Evolutionary conservation across 2,888 invertebrate species (phyloP), one percentile per base, ranked within the genome.

Genomic region (Hololepta plana): DNA sequence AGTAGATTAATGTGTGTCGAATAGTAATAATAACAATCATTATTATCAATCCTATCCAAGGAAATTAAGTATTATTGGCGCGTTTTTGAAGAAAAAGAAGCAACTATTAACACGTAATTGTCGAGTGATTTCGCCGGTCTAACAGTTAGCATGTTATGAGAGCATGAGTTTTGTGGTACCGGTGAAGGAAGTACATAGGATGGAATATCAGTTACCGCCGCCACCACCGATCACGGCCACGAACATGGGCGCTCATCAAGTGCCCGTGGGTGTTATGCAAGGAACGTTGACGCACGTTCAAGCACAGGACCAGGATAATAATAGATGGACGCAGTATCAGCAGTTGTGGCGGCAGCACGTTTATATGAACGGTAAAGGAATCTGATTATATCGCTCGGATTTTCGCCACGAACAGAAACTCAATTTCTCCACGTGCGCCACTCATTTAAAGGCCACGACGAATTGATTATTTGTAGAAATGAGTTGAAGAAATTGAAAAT

Each of bases 301-400:
- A 44, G 59, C 66, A 49, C 62, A 60, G 38, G 64, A 66, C 45
- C 60, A 64, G 41, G 60, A 64, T 30, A 62, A 49, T 10, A 52
- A 53, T 29, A 44, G 66, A 33, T 76, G 75, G 75, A 66, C 66
- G 40, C 76, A 76, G 59, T 76, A 76, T 52, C 67, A 68, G 42
- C 77, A 77, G 53, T 65, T 77, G 38, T 77, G 76, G 76, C 61
- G 76, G 43, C 77, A 77, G 54, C 76, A 76, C 52, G 74, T 75
- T 51, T 74, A 75, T 52, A 72, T 75, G 57, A 75, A 75, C 57
- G 74, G 74, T 75, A 71, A n/a, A n/a, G n/a, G n/a, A n/a, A n/a
- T n/a, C 62, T 66, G 57, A 41, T 7, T 20, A 11, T 12, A n/a
- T n/a, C n/a, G n/a, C n/a, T n/a, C n/a, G n/a, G n/a, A n/a, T n/a